These are phyloP conservation scores for Upupa epops DNA, from an alignment of 2,113 vertebrate species.

Conservation along the genomic window DNA sequence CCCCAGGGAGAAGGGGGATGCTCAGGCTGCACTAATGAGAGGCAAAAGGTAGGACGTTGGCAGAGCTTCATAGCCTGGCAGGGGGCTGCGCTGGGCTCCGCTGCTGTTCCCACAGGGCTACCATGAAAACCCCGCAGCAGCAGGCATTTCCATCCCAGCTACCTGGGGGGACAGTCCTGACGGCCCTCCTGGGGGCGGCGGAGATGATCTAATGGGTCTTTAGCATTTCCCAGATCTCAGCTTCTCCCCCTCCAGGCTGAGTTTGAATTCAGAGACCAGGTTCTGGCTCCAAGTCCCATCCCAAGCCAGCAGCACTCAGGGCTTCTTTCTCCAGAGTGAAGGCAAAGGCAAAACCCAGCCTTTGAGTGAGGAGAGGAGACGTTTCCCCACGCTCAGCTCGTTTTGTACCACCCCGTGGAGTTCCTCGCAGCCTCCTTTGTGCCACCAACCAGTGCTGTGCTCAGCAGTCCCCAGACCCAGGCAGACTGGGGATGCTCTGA, in stretches of 20 bases:
- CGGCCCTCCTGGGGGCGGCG: neutral
- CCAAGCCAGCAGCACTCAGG: neutral
- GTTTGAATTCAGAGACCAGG: neutral
- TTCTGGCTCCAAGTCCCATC: neutral
- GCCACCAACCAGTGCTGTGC: neutral
- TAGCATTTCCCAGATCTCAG: neutral
- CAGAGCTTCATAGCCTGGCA: neutral
- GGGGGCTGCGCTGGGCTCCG: neutral
- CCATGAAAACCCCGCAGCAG: neutral
- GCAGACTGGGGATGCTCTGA: accelerated
- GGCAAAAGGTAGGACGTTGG: conserved; percentile 12
- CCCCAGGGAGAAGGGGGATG: neutral
- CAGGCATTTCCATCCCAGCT: neutral
- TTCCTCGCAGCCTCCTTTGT: neutral
- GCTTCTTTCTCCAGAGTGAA: neutral
- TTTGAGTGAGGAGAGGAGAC: neutral
- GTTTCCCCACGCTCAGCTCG: neutral
- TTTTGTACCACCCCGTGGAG: neutral
- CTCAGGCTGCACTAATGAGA: neutral
- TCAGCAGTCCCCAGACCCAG: neutral
- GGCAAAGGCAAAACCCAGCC: neutral
- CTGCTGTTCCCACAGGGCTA: neutral
- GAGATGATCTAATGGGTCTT: conserved; percentile 11
- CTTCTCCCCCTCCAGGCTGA: neutral
- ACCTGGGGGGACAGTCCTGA: neutral